Base-by-base conservation (phyloP, 2,888 invertebrate species). In the Drosophila parthenogenetica region DNA sequence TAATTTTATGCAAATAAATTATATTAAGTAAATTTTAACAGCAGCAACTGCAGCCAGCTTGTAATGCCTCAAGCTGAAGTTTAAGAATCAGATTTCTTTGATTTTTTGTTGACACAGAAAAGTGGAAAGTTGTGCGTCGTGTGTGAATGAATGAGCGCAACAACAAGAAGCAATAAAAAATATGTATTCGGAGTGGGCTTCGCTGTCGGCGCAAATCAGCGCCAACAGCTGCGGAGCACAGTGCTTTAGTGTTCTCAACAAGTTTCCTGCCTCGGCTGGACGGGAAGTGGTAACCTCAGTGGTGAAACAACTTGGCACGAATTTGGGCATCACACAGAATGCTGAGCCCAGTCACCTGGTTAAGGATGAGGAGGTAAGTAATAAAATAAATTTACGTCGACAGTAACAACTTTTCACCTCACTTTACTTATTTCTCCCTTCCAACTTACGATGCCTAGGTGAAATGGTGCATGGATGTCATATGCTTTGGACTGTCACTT, bases 401-500 rank as follows among this genome's bases (percentile, higher is more conserved):
- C 19, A 19, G 8, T 8, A 8, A 29, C 25, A 25, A 25, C 25
- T 7, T 5, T 25, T 8, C 5, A 54, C 51, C 25, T 25, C 25
- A 8, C 29, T 29, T 29, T 8, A 29, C 29, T 8, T 29, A 0
- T 2, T 0, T 8, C 29, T 29, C 8, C 8, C 8, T 2, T 29
- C 29, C 8, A 8, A 29, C 29, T 29, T 8, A 29, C 8, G 8
- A 29, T 29, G 1, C 0, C 87, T 86, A 97, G 97, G 98, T 98
- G 50, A 95, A 95, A 90, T 96, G 96, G 96, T 96, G 96, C 69
- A 95, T 96, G 93, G 96, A 96, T 92, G 96, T 96, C 13, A 95
- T 99, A 70, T 97, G 98, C 87, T 98, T 95, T 92, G 98, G 99
- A 0, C 93, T 99, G 4, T 97, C 97, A 13, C 93, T 99, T 46